Base-by-base conservation (phyloP, 2,888 invertebrate species). In the Steinernema scapterisci region DNA sequence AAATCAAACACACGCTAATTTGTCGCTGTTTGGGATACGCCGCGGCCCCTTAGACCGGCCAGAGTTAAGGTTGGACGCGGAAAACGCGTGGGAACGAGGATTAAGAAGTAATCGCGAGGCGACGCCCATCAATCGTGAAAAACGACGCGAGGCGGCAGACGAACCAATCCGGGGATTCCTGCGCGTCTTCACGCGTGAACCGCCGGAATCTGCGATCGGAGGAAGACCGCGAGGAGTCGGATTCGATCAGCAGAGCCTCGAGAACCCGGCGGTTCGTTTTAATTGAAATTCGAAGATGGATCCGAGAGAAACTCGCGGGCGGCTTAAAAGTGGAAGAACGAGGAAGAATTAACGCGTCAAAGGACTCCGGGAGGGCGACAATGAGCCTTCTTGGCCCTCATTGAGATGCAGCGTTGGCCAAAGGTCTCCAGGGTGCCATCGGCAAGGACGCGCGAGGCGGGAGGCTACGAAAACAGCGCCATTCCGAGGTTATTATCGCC, bases 241-340 rank as follows among this genome's bases (percentile, higher is more conserved):
- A n/a, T n/a, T n/a, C n/a, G n/a, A n/a, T n/a, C n/a, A n/a, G n/a
- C n/a, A n/a, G n/a, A n/a, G n/a, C n/a, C n/a, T n/a, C n/a, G n/a
- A 38, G 5, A 38, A 52, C 19, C 21, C 19, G 21, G 13, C 48
- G 48, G 54, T 3, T 21, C 54, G 31, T 13, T 63, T 25, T 63
- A 63, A 63, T 63, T 63, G 63, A 38, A 63, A 63, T 31, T 38
- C 31, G 31, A 11, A 38, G 31, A 38, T 6, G 38, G 38, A 38
- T 3, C 38, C 38, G 9, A 38, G 38, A 54, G 54, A 19, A 54
- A 54, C 54, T 25, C 54, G 48, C 38, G 38, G 9, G 25, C 21
- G 63, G 63, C 27, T 63, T 63, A 63, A 63, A 63, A 63, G 63
- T 63, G 63, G 38, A 63, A 63, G 63, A 54, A 11, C 54, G 19